A percentile compares a stretch with the other conserved stretches of the same genome.
phyloP scores from a whole-genome alignment of 2,113 vertebrate genomes.

The Oxyruncus cristatus region DNA sequence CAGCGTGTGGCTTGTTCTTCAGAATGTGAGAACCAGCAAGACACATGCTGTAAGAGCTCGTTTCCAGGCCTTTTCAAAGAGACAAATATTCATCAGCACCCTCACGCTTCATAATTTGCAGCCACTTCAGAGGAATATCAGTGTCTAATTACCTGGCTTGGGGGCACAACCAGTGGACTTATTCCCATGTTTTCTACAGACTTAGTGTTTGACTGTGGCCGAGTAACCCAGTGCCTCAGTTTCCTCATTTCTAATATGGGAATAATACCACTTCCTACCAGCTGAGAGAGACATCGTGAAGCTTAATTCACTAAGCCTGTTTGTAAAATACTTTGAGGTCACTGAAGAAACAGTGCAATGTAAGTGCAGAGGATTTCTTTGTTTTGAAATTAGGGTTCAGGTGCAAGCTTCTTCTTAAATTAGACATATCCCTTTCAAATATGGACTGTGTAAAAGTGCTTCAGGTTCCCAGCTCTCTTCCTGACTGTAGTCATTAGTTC shows the following conservation, averaged over 20 bases:
- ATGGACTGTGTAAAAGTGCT: background rate
- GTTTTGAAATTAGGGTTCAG: background rate
- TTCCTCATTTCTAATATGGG: background rate
- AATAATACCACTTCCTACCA: background rate
- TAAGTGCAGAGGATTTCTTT: background rate
- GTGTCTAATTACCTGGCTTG: background rate
- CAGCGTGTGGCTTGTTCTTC: background rate
- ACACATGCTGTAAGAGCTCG: background rate
- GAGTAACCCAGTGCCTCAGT: background rate
- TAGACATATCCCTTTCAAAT: background rate
- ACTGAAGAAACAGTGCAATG: background rate
- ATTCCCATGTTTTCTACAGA: background rate
- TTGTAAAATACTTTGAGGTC: background rate
- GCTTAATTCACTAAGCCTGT: background rate
- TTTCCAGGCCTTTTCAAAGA: constrained; percentile 15
- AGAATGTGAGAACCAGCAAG: background rate
- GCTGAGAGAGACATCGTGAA: background rate
- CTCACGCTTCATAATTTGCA: background rate
- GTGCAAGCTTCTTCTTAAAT: background rate
- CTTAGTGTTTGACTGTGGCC: background rate
- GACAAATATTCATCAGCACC: background rate
- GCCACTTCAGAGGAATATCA: background rate
- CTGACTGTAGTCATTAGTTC: background rate
- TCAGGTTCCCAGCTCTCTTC: background rate
- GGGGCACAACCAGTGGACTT: background rate